Percentiles rank a stretch among this genome's conserved stretches.
These are phyloP conservation scores for Euphysa ruthae DNA, from an alignment of 30 jellyfish, hydroid and myxozoan species.

Conservation along the genomic window DNA sequence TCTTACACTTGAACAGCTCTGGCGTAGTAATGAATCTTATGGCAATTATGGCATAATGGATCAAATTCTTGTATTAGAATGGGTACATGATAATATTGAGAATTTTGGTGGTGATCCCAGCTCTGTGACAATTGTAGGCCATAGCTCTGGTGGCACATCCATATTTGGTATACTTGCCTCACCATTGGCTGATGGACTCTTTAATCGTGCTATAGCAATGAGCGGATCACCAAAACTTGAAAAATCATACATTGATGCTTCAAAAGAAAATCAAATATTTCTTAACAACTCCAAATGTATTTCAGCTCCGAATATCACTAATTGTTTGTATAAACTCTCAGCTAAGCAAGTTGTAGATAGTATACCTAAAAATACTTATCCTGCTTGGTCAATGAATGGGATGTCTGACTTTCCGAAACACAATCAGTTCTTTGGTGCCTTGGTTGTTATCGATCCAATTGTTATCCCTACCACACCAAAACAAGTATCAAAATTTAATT, in stretches of 20 bases:
- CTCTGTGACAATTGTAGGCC: constrained; percentile 48
- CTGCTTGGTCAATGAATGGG: constrained; percentile 27
- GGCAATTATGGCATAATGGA: constrained; percentile 76
- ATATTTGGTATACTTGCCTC: constrained; percentile 28
- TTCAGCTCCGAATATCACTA: constrained; percentile 2
- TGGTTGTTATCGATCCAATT: constrained; percentile 42
- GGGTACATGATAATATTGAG: constrained; percentile 49
- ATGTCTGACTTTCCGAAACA: constrained; percentile 22
- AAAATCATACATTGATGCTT: constrained; percentile 5
- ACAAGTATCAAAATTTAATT: neutral
- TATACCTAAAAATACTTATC: constrained; percentile 35
- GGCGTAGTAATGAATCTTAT: neutral
- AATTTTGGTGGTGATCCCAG: constrained; percentile 66
- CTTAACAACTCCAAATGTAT: constrained; percentile 6
- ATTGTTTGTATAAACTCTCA: constrained; percentile 31
- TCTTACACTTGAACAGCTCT: constrained; percentile 17
- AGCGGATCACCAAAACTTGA: constrained; percentile 45
- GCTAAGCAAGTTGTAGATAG: constrained; percentile 27
- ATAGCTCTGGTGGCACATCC: constrained; percentile 59
- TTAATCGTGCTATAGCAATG: constrained; percentile 41
- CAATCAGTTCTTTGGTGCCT: constrained; percentile 29
- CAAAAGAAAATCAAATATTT: constrained; percentile 10
- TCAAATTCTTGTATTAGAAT: constrained; percentile 56
- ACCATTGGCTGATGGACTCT: constrained; percentile 52
- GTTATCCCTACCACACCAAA: constrained; percentile 34